Conservation (phyloP, 2,113 vertebrate genomes). For the Paramormyrops kingsleyae region DNA sequence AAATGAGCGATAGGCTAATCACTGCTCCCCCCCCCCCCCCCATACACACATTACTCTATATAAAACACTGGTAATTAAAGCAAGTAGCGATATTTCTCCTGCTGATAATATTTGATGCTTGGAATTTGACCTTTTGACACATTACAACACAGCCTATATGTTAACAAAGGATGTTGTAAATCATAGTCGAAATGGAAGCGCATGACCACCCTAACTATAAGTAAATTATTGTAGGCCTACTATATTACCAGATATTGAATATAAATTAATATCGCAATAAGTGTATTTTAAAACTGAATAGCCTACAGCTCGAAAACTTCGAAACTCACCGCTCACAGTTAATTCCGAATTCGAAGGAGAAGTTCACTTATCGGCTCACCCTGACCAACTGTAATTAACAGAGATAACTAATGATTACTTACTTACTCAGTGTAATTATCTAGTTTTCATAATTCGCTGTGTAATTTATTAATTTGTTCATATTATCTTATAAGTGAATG, state of each 20-base stretch:
- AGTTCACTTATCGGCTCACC: conserved; percentile 54
- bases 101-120: background rate
- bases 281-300: background rate
- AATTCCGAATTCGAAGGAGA: background rate
- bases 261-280: background rate
- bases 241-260: background rate
- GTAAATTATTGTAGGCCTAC: background rate
- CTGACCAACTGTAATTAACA: conserved; percentile 98
- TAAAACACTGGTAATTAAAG: background rate
- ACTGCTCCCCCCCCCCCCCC: background rate
- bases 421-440: conserved; percentile 98
- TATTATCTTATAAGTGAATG: conserved; percentile 91
- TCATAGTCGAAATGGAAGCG: background rate
- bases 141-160: background rate
- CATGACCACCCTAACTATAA: background rate
- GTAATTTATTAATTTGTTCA: conserved; percentile 98
- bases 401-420: conserved; percentile 98
- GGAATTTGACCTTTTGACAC: background rate
- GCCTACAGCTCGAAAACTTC: conserved; percentile 69
- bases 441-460: conserved; percentile 97
- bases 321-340: conserved; percentile 71
- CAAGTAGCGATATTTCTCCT: background rate
- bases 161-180: background rate
- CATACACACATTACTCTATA: background rate
- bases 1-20: background rate